Evolutionary conservation across 2,888 invertebrate genomes (phyloP), one percentile per base, ranked within the genome.

Genomic region (Lasius platythorax): DNA sequence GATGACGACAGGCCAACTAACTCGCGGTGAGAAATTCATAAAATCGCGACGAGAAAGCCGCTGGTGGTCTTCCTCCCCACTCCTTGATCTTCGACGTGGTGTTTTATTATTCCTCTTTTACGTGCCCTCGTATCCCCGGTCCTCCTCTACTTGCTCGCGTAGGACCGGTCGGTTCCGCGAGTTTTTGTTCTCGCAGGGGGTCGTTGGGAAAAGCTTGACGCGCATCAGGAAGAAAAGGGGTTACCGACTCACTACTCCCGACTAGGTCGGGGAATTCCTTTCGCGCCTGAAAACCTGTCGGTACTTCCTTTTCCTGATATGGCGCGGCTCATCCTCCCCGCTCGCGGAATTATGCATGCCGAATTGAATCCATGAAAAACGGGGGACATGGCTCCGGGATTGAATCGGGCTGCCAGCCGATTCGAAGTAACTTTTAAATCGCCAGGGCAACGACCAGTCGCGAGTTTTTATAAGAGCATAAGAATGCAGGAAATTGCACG

Each of bases 111-210:
- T 85, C 82, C 85, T 84, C 85, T 86, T 85, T 85, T 53, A 70
- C 50, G 76, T 73, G 58, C 73, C 81, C 50, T 61, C 82, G 82
- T 67, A 43, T 75, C 67, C 50, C 50, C 82, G 73, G 81, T 85
- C 67, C 33, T 79, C 85, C 76, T 85, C 82, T 68, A 28, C 85
- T 73, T 64, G 63, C 58, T 82, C 79, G 78, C 85, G 50, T 28
- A 58, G 85, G 86, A 90, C 90, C 90, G 90, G 90, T 90, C 88
- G 58, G 82, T 75, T 73, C 85, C 87, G 88, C 50, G 46, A 67
- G 76, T 84, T 73, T 79, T 82, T 61, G 79, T 85, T 58, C 83
- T 86, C 87, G 87, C 91, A 91, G 92, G 93, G 92, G 93, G 92
- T 90, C 91, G 88, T 84, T 88, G 88, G 90, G 88, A 89, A 92